Percentiles rank a stretch among this genome's conserved stretches.
Conservation (phyloP, 2,888 invertebrate species). For the Drosophila conformis region DNA sequence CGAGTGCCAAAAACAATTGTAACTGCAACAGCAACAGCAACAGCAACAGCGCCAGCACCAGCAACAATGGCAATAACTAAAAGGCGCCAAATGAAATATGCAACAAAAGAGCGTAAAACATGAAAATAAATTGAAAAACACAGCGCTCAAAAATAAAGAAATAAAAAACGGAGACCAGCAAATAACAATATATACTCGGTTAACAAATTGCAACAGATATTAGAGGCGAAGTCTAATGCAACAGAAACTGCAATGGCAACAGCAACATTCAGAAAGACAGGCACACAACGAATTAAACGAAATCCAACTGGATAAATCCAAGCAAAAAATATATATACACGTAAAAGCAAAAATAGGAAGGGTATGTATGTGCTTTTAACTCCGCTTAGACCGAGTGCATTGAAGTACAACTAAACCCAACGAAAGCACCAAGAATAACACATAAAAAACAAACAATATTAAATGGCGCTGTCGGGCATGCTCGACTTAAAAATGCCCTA, state of each 20-base stretch:
- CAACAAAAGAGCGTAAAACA: constrained; percentile 75
- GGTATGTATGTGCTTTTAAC: constrained; percentile 21
- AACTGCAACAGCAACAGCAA: constrained; percentile 15
- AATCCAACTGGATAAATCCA: constrained; percentile 51
- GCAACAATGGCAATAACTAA: constrained; percentile 69
- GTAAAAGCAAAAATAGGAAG: constrained; percentile 1
- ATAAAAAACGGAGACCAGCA: constrained; percentile 14
- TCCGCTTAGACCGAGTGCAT: constrained; percentile 52
- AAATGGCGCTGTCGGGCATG: background rate
- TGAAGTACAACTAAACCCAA: constrained; percentile 57
- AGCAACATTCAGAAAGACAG: constrained; percentile 12
- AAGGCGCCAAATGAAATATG: constrained; percentile 76
- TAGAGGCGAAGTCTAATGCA: constrained; percentile 76
- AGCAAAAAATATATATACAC: constrained; percentile 15
- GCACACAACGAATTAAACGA: constrained; percentile 72
- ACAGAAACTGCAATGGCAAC: constrained; percentile 35
- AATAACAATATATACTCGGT: constrained; percentile 55
- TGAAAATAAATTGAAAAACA: constrained; percentile 73
- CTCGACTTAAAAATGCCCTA: background rate
- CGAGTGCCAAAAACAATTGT: constrained; percentile 54
- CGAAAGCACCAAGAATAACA: constrained; percentile 25
- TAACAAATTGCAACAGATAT: constrained; percentile 78
- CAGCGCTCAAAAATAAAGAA: constrained; percentile 11
- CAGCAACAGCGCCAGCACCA: constrained; percentile 17
- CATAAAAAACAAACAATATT: constrained; percentile 15